Conservation (phyloP, 2,888 invertebrate genomes). For the Drosophila rubida region DNA sequence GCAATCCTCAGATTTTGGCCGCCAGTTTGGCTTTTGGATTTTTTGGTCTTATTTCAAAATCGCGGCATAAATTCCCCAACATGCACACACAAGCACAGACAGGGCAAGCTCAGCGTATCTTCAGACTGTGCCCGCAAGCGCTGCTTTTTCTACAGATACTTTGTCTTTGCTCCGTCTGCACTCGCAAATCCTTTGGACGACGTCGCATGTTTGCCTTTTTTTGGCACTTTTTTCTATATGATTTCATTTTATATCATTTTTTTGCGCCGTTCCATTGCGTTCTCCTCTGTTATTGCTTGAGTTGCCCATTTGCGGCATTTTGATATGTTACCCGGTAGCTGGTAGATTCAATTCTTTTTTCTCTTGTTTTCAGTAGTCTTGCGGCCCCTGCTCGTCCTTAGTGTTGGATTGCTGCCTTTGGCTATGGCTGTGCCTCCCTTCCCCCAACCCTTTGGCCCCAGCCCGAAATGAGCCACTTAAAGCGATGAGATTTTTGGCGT, state of each 20-base stretch:
- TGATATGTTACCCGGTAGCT: constrained; percentile 80
- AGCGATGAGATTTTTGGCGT: constrained; percentile 81
- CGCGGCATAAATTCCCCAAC: constrained; percentile 72
- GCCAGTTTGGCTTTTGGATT: constrained; percentile 39
- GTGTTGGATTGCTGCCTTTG: constrained; percentile 63
- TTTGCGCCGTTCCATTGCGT: constrained; percentile 5
- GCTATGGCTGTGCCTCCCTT: constrained; percentile 32
- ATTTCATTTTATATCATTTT: constrained; percentile 63
- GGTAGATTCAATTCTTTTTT: constrained; percentile 41
- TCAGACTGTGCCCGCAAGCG: constrained; percentile 37
- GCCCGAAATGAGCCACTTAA: constrained; percentile 76
- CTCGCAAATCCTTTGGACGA: constrained; percentile 79
- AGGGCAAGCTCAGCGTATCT: constrained; percentile 55
- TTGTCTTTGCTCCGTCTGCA: constrained; percentile 72
- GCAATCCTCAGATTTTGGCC: constrained; percentile 42
- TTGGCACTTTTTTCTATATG: constrained; percentile 55
- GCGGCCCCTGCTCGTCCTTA: constrained; percentile 28
- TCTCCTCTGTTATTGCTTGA: constrained; percentile 39
- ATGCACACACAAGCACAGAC: constrained; percentile 39
- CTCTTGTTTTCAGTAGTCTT: constrained; percentile 5
- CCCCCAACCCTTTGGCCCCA: constrained; percentile 35
- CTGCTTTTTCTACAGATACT: constrained; percentile 64
- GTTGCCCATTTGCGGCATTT: constrained; percentile 79
- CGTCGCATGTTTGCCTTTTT: constrained; percentile 74
- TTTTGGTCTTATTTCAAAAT: constrained; percentile 41